Evolutionary conservation across 1,140 invertebrate species (phyloP), one percentile per base, ranked within the genome.

Genomic region (Formica selysi): DNA sequence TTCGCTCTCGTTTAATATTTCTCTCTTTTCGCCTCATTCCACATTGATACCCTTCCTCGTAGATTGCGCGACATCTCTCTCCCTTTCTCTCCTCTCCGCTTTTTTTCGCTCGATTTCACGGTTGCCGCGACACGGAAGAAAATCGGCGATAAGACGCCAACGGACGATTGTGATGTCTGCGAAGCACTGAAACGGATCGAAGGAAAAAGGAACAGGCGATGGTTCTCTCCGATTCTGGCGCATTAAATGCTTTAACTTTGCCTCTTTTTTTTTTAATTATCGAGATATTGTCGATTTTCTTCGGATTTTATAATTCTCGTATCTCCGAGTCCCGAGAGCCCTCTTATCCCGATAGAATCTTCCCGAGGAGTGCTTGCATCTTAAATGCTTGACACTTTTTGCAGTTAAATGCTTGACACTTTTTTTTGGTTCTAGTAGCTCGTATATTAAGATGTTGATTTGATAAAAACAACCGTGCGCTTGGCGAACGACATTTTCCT

Each of bases 71-170:
- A 83, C 78, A 44, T 64, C 44, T 62, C 44, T 51, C 48, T 4
- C 48, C 48, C 48, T 51, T 10, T 44, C 4, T 51, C 48, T 51
- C 16, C 67, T 59, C 61, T 83, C 48, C 59, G 64, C 32, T 48
- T 68, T 83, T 83, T 83, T 83, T 86, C 85, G 79, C 85, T 86
- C 85, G 79, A 86, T 86, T 86, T 86, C 85, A 86, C 85, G 68
- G 68, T 86, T 83, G 85, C 85, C 48, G n/a, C 85, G 67, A 64
- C 76, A 67, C 54, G 84, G 79, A 84, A 86, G 85, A 71, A 85
- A 84, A 86, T 86, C 85, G 85, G 48, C 85, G 79, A 86, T 84
- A 85, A 85, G 79, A 65, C 85, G 76, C 51, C 71, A 70, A 80
- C 68, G 61, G 44, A 85, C 81, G 71, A 85, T 76, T 76, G 81